Evolutionary conservation across 2,888 invertebrate species (phyloP).

Genomic region (Sesia apiformis): DNA sequence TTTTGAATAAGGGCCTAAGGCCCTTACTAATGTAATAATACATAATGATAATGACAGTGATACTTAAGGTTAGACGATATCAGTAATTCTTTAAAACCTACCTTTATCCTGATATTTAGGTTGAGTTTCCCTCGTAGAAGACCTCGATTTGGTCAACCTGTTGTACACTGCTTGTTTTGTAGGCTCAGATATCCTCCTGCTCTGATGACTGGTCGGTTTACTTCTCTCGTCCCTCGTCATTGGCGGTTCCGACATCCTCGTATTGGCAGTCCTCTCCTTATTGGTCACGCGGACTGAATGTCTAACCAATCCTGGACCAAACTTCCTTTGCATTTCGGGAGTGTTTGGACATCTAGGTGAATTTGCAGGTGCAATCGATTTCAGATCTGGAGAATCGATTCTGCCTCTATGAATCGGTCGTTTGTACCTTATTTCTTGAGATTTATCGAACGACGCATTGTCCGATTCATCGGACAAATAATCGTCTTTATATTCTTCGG

Average conservation of each 20-base stretch:
- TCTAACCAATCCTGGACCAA: constrained; percentile 63
- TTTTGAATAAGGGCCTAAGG: background rate
- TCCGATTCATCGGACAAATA: constrained; percentile 61
- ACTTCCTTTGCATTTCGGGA: constrained; percentile 76
- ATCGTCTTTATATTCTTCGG: constrained; percentile 45
- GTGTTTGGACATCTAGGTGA: constrained; percentile 76
- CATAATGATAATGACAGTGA: no score
- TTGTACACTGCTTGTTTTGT: constrained; percentile 51
- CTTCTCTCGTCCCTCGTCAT: constrained; percentile 43
- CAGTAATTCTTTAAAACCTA: constrained; percentile 12
- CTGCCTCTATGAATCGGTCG: constrained; percentile 81
- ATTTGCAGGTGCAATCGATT: constrained; percentile 58
- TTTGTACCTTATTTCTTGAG: constrained; percentile 75
- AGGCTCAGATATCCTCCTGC: constrained; percentile 54
- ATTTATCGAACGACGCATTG: constrained; percentile 48
- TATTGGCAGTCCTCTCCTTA: constrained; percentile 71
- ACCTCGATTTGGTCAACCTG: constrained; percentile 63
- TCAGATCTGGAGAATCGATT: constrained; percentile 74
- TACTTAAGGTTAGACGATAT: no score
- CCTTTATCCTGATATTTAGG: constrained; percentile 59
- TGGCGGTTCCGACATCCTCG: constrained; percentile 76
- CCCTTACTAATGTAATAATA: background rate
- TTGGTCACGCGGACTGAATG: constrained; percentile 52
- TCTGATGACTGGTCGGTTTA: constrained; percentile 52
- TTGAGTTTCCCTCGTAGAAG: constrained; percentile 62